A percentile compares a stretch with the other conserved stretches of the same genome.
Conservation (phyloP, 2,113 vertebrate genomes). For the Catharus minimus region DNA sequence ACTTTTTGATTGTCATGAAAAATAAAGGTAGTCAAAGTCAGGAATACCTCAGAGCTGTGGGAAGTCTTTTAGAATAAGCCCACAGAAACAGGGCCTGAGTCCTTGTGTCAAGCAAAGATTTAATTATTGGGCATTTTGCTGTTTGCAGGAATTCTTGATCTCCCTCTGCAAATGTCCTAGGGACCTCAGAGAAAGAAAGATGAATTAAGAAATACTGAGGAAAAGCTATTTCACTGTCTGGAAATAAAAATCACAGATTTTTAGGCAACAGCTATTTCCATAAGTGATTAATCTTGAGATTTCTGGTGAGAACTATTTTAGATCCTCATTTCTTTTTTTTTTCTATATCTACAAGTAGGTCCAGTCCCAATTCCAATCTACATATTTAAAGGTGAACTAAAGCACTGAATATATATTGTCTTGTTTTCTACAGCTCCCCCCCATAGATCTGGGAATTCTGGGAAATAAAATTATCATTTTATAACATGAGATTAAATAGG, state of each 20-base stretch:
- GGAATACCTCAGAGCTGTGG: background rate
- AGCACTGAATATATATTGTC: background rate
- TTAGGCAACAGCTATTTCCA: background rate
- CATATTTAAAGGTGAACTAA: background rate
- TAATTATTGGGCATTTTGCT: background rate
- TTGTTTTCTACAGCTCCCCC: background rate
- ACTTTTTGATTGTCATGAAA: background rate
- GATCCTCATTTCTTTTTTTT: background rate
- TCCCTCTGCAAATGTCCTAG: background rate
- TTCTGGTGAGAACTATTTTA: background rate
- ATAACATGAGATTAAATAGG: background rate
- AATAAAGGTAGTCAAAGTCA: background rate
- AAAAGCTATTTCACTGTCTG: background rate
- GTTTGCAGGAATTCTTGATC: background rate
- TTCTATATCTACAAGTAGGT: background rate
- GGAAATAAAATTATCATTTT: background rate
- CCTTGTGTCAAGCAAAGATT: background rate
- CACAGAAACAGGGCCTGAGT: background rate
- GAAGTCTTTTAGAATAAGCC: background rate
- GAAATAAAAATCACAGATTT: background rate
- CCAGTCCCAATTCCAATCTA: background rate
- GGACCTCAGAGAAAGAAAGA: background rate
- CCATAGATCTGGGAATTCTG: background rate
- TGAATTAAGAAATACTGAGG: background rate
- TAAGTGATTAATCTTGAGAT: background rate